Conservation (phyloP, 2,113 vertebrate genomes). For the Clarias magur region DNA sequence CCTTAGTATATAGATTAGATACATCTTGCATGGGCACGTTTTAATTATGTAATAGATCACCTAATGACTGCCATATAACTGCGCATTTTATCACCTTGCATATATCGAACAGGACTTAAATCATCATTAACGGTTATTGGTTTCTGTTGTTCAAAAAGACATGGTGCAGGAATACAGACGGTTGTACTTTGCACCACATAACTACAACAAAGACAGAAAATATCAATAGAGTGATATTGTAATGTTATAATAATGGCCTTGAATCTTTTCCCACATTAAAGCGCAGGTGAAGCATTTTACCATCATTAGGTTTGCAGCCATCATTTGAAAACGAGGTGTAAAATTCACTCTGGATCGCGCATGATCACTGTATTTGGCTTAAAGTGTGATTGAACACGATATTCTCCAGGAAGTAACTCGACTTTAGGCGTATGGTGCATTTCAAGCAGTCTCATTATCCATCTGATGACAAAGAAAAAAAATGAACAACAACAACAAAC, state of each 20-base stretch:
- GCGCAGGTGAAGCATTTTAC: neutral
- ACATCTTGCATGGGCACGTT: neutral
- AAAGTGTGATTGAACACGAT: neutral
- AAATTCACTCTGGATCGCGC: neutral
- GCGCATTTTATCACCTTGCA: neutral
- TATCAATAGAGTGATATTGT: neutral
- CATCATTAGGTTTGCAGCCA: neutral
- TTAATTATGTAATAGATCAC: neutral
- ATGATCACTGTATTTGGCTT: conserved; percentile 12
- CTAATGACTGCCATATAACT: neutral
- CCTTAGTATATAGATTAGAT: neutral
- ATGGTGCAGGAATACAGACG: neutral
- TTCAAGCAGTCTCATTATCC: conserved; percentile 13
- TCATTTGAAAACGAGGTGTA: neutral
- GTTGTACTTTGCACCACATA: neutral
- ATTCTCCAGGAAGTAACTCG: neutral
- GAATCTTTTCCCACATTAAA: neutral
- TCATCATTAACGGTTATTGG: neutral
- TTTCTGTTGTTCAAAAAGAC: conserved; percentile 3
- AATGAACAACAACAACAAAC: neutral
- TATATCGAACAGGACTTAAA: neutral
- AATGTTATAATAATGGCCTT: neutral
- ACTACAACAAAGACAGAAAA: neutral
- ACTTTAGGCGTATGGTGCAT: conserved; percentile 1
- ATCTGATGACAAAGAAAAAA: neutral